Base-by-base conservation (phyloP, 2,797 vertebrate genomes). In the Pampus argenteus region DNA sequence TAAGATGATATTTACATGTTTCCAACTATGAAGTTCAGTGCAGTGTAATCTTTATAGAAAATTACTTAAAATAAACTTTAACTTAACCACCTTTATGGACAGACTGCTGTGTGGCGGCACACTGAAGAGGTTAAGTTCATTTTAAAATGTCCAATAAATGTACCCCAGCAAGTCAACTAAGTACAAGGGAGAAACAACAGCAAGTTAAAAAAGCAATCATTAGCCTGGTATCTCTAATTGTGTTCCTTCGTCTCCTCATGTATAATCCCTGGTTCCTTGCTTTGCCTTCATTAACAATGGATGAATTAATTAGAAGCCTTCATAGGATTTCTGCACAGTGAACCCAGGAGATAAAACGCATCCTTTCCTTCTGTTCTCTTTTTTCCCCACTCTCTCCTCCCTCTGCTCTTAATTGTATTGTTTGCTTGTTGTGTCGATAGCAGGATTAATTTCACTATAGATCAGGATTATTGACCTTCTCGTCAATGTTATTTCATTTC, bases 221-320 rank as follows among this genome's bases (percentile, higher is more conserved):
- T 94, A 92, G 88, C 78, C 91, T 80, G 87, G 89, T 94, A 95
- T 95, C 94, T 92, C 94, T 95, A 95, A 95, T 95, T 94, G 94
- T 93, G 90, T 94, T 94, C 90, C 92, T 89, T 89, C 87, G 86
- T 90, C 88, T 90, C 83, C 84, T 91, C 86, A 63, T 86, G 89
- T 93, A 85, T 95, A 95, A 95, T 95, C 93, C 93, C 89, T 88
- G 84, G 78, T 88, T 88, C 91, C 92, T 88, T 82, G 84, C 87
- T 88, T 88, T 75, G 82, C 86, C 88, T 93, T 95, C 94, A 96
- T 96, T 95, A 96, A 96, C 93, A 95, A 96, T 96, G 92, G 90
- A 96, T 95, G 94, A 95, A 95, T 96, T 96, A 95, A 96, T 96
- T 96, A 95, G 91, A 93, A 93, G 92, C 91, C 87, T 95, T 93